A percentile compares a stretch with the other conserved stretches of the same genome.
Conservation (phyloP, 1,140 invertebrate species). For the Phthorimaea operculella region DNA sequence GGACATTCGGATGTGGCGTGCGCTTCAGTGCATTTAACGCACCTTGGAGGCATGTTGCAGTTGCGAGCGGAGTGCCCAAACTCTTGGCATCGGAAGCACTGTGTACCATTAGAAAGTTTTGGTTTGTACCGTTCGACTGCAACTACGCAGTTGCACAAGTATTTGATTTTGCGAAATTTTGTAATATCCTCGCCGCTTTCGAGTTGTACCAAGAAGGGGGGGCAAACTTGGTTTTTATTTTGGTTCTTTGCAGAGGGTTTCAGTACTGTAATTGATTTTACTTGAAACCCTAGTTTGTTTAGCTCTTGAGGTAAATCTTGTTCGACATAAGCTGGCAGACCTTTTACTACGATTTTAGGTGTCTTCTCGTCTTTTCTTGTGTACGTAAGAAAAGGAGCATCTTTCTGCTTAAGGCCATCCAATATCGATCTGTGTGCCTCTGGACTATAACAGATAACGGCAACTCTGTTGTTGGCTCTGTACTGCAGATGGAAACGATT, state of each 20-base stretch:
- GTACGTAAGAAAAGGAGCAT: too few relatives aligned
- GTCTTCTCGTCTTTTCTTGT: conserved; percentile 4
- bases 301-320: background rate
- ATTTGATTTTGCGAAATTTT: conserved; percentile 7
- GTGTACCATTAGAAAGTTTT: background rate
- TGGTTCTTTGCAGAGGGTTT: background rate
- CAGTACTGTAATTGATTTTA: background rate
- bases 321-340: background rate
- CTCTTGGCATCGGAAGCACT: conserved; percentile 10
- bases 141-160: conserved; percentile 1
- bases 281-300: background rate
- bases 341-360: conserved; percentile 1
- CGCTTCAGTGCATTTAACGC: conserved; percentile 19
- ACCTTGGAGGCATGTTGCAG: conserved; percentile 10
- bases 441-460: background rate
- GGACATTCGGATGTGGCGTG: conserved; percentile 9
- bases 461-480: background rate
- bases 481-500: conserved; percentile 6
- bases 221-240: background rate
- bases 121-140: background rate
- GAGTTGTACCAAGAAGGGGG: conserved; percentile 5
- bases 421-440: background rate
- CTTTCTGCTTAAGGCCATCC: background rate
- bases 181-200: background rate
- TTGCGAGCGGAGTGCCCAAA: conserved; percentile 16